phyloP scores from a whole-genome alignment of 2,888 invertebrate species.

The Caenorhabditis sp. region DNA sequence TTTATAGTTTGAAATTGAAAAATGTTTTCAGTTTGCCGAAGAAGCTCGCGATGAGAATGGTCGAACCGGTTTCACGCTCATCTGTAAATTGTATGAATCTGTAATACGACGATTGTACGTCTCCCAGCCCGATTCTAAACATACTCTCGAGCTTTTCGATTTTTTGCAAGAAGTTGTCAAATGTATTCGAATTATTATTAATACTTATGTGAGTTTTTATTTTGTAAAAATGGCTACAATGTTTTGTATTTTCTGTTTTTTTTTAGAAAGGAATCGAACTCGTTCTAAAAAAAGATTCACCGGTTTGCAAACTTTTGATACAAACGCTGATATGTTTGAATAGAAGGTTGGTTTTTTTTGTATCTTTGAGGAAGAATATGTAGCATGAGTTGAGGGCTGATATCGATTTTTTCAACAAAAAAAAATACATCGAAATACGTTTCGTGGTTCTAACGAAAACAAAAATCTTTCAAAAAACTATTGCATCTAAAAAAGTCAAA shows the following conservation, averaged over 20 bases:
- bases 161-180: constrained; percentile 44
- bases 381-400: neutral
- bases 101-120: constrained; percentile 12
- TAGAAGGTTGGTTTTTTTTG: constrained; percentile 2
- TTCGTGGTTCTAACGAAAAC: too few relatives aligned
- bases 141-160: constrained; percentile 28
- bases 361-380: neutral
- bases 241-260: neutral
- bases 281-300: constrained; percentile 32
- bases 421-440: too few relatives aligned
- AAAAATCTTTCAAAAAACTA: too few relatives aligned
- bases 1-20: neutral
- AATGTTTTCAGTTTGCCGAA: constrained; percentile 20
- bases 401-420: too few relatives aligned
- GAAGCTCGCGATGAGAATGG: constrained; percentile 16
- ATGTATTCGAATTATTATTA: constrained; percentile 45
- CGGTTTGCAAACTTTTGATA: constrained; percentile 35
- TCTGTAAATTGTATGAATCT: constrained; percentile 19
- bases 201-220: constrained; percentile 47
- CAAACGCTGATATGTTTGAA: constrained; percentile 43
- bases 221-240: neutral
- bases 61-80: constrained; percentile 27
- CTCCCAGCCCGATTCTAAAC: constrained; percentile 21
- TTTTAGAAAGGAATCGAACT: constrained; percentile 41
- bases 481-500: too few relatives aligned